A percentile compares a stretch with the other conserved stretches of the same genome.
Evolutionary conservation across 2,888 invertebrate species (phyloP).

Genomic region (Drosophila nr. perissopoda): DNA sequence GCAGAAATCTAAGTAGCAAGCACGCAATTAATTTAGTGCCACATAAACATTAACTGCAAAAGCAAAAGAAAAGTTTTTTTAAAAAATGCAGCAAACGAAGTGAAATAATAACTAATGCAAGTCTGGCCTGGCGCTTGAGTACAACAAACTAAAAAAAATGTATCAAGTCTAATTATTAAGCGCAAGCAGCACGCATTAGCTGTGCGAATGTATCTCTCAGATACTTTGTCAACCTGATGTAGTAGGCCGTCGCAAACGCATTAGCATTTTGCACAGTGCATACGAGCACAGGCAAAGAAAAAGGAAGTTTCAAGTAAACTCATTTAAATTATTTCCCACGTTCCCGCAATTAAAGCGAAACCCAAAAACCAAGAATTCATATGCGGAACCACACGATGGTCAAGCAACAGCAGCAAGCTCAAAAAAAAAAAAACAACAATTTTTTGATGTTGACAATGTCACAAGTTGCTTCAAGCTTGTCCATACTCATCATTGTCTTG

Average conservation of each 20-base stretch:
- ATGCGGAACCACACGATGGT: slow-evolving; percentile 21
- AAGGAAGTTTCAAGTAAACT: slow-evolving; percentile 58
- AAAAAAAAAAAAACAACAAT: slow-evolving; percentile 11
- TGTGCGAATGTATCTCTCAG: slow-evolving; percentile 49
- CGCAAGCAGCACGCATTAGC: slow-evolving; percentile 68
- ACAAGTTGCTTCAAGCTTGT: slow-evolving; percentile 48
- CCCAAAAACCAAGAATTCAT: slow-evolving; percentile 43
- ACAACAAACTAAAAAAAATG: slow-evolving; percentile 18
- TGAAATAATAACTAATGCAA: slow-evolving; percentile 15
- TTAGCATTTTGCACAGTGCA: slow-evolving; percentile 42
- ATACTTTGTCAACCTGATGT: slow-evolving; percentile 46
- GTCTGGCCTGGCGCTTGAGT: slow-evolving; percentile 33
- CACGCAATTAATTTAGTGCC: slow-evolving; percentile 72
- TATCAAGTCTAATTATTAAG: slow-evolving; percentile 70
- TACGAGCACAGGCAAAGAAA: background rate
- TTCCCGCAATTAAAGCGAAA: slow-evolving; percentile 72
- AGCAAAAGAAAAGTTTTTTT: slow-evolving; percentile 15
- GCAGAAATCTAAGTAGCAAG: slow-evolving; percentile 56
- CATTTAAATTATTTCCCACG: slow-evolving; percentile 77
- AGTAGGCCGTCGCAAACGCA: slow-evolving; percentile 25
- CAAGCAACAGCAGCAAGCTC: slow-evolving; percentile 18
- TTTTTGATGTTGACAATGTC: slow-evolving; percentile 57
- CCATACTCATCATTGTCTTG: slow-evolving; percentile 43
- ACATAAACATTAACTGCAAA: slow-evolving; percentile 56
- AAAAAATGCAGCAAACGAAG: slow-evolving; percentile 19